A percentile compares a stretch with the other conserved stretches of the same genome.
Conservation (phyloP, 2,888 invertebrate genomes). For the Leptopilina syphax region DNA sequence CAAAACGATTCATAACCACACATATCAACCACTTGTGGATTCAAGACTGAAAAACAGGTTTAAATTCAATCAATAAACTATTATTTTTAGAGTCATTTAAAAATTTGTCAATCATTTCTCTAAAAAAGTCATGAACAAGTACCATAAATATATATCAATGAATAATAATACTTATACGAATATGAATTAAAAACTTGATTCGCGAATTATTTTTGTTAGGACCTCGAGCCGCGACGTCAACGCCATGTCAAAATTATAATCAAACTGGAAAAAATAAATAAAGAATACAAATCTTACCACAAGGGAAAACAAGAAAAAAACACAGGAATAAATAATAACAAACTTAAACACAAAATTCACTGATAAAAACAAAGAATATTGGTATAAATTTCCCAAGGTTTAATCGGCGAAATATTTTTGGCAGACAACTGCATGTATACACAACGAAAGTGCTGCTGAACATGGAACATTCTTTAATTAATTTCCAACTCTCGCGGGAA, state of each 20-base stretch:
- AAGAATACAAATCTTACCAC: conserved; percentile 61
- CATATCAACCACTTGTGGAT: conserved; percentile 72
- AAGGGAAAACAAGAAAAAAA: conserved; percentile 45
- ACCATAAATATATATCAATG: neutral
- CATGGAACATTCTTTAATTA: neutral
- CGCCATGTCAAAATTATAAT: conserved; percentile 66
- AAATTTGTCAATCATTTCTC: conserved; percentile 4
- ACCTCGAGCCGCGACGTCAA: conserved; percentile 53
- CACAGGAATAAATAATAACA: conserved; percentile 32
- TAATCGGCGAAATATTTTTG: conserved; percentile 44
- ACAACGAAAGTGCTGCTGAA: conserved; percentile 62
- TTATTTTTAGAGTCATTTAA: neutral
- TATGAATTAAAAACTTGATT: conserved; percentile 12
- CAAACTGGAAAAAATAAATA: conserved; percentile 56
- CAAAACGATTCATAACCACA: conserved; percentile 41
- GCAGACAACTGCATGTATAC: conserved; percentile 71
- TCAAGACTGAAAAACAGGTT: conserved; percentile 48
- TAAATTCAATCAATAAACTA: conserved; percentile 1
- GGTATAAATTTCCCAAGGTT: conserved; percentile 48
- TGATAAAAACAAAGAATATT: conserved; percentile 55
- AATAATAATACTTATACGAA: neutral
- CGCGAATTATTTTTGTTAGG: conserved; percentile 39
- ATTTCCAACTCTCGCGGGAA: neutral
- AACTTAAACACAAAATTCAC: conserved; percentile 52
- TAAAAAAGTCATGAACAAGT: neutral